Base-by-base conservation (phyloP, 92 coral and sea anemone genomes). In the Plumapathes pennacea region DNA sequence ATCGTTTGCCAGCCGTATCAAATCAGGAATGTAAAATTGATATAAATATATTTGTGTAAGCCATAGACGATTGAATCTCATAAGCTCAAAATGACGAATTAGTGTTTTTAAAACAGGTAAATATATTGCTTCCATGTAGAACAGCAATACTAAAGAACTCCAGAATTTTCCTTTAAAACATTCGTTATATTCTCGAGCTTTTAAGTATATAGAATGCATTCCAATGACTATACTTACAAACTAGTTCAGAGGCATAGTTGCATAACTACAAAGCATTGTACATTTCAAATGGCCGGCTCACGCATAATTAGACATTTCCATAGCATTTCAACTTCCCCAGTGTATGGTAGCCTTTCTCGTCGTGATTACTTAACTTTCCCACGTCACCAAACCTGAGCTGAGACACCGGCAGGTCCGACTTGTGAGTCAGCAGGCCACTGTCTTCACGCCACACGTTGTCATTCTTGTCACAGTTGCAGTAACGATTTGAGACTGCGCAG, bases 1-100 rank as follows among this genome's bases (percentile, higher is more conserved):
- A 39, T 39, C 46, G 19, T 39, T 39, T 39, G 46, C 46, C 8
- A 39, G 46, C 46, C 46, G n/a, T 28, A 30, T 53, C 41, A 53
- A 30, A 15, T 53, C 42, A 53, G 60, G 60, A 53, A 53, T 53
- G 42, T 53, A 53, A 53, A 53, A 53, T 17, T 5, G 42, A 20
- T 53, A 53, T 18, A 53, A n/a, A 14, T 32, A 53, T 30, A 53
- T 53, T 10, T 30, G 27, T 15, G 60, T 53, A 14, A 53, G 41
- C 60, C 43, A 53, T 2, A 53, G 60, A 14, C 60, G 60, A 53
- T 53, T 53, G 25, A 53, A 3, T 30, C 15, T 32, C 19, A 27
- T 30, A 6, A 53, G 43, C 12, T 53, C 60, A 53, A 30, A 53
- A 4, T 15, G 41, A 30, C 37, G 60, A 5, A 53, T 11, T 32